These are phyloP conservation scores for Leucoma salicis DNA, from an alignment of 2,888 invertebrate genomes.

Conservation along the genomic window DNA sequence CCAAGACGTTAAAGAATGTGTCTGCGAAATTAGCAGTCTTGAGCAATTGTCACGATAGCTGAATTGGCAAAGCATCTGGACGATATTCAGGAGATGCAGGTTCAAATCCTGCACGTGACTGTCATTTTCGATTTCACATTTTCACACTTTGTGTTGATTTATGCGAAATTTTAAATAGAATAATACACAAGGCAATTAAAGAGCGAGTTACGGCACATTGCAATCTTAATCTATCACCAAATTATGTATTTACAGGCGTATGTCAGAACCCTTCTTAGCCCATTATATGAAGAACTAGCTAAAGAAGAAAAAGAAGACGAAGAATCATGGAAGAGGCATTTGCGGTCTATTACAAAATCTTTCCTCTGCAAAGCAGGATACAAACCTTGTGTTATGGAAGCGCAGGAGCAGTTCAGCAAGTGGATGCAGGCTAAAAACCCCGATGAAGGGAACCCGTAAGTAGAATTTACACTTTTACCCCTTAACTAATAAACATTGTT, in stretches of 20 bases:
- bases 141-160: too few species aligned
- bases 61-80: too few species aligned
- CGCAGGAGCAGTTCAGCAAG: slow-evolving; percentile 86
- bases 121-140: too few species aligned
- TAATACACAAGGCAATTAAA: too few species aligned
- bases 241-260: slow-evolving; percentile 84
- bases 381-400: slow-evolving; percentile 88
- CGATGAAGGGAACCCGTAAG: slow-evolving; percentile 91
- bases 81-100: too few species aligned
- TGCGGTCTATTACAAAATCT: slow-evolving; percentile 85
- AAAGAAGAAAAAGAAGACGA: slow-evolving; percentile 76
- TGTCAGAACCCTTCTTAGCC: slow-evolving; percentile 85
- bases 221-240: too few species aligned
- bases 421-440: slow-evolving; percentile 90
- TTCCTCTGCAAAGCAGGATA: slow-evolving; percentile 90
- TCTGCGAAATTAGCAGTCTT: too few species aligned
- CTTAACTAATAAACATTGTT: not conserved
- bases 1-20: too few species aligned
- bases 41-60: too few species aligned
- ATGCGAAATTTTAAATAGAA: too few species aligned
- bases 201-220: too few species aligned
- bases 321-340: slow-evolving; percentile 85
- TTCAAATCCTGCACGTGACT: too few species aligned
- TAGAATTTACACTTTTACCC: slow-evolving; percentile 22
- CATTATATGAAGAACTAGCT: slow-evolving; percentile 86